A percentile compares a stretch with the other conserved stretches of the same genome.
phyloP scores from a whole-genome alignment of 2,113 vertebrate genomes.

The Trachemys scripta region DNA sequence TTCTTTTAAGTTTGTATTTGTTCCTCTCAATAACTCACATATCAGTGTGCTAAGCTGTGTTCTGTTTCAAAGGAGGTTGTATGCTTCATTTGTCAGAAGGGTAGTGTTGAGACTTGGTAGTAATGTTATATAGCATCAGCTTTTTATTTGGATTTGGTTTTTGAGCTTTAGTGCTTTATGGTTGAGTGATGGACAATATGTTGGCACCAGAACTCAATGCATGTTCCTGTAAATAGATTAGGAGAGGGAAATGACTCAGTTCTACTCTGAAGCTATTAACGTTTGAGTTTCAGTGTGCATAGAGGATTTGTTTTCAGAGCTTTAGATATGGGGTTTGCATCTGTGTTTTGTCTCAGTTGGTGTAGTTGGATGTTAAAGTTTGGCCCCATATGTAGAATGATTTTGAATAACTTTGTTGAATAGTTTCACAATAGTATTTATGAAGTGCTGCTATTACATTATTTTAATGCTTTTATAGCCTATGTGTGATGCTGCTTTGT shows the following conservation, averaged over 20 bases:
- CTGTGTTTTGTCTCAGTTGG: background rate
- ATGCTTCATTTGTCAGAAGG: background rate
- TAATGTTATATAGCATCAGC: background rate
- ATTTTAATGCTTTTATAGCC: background rate
- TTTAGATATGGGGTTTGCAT: background rate
- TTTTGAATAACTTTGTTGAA: background rate
- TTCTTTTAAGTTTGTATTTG: background rate
- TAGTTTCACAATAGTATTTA: background rate
- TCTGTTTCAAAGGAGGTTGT: background rate
- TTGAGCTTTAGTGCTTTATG: background rate
- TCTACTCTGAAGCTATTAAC: background rate
- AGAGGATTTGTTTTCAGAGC: background rate
- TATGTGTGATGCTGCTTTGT: background rate
- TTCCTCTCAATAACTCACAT: background rate
- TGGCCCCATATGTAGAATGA: background rate
- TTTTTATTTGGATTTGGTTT: background rate
- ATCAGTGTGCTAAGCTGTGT: background rate
- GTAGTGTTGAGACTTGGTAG: background rate
- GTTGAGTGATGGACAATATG: background rate
- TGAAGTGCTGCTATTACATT: background rate
- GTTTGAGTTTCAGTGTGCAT: background rate
- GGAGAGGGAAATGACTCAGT: background rate
- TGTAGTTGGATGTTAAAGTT: background rate
- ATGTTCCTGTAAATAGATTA: background rate
- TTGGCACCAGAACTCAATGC: background rate